phyloP scores from a whole-genome alignment of 2,113 vertebrate species.

The Brachypodius melanocephalos region DNA sequence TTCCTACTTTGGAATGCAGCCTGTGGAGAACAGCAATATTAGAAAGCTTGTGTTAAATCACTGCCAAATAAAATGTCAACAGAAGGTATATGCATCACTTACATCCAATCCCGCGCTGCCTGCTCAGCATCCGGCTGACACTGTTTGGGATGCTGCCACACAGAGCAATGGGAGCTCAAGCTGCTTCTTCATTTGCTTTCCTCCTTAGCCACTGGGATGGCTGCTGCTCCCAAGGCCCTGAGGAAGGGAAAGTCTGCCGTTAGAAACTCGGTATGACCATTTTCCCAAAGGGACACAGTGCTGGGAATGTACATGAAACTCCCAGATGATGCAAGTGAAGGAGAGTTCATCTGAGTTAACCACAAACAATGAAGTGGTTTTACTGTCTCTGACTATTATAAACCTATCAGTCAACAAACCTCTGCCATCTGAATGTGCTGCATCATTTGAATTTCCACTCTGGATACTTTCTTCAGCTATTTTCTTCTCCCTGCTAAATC shows the following conservation, averaged over 20 bases:
- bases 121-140: conserved; percentile 33
- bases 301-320: neutral
- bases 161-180: conserved; percentile 1
- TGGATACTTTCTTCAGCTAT: neutral
- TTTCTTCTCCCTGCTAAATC: neutral
- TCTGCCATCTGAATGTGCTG: neutral
- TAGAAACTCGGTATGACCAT: neutral
- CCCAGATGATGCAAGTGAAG: neutral
- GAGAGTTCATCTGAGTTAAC: neutral
- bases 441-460: neutral
- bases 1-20: conserved; percentile 8
- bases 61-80: conserved; percentile 52
- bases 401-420: conserved; percentile 13
- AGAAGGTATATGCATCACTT: conserved; percentile 45
- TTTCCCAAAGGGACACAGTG: neutral
- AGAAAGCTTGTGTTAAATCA: conserved; percentile 19
- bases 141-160: conserved; percentile 37
- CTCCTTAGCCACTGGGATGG: neutral
- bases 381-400: neutral
- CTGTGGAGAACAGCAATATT: neutral
- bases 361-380: neutral
- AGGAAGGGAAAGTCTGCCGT: neutral
- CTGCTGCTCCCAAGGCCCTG: neutral
- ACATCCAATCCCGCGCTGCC: neutral
- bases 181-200: neutral